Percentiles rank a stretch among this genome's conserved stretches.
phyloP scores from a whole-genome alignment of 2,797 vertebrate species.

The Nasua narica region DNA sequence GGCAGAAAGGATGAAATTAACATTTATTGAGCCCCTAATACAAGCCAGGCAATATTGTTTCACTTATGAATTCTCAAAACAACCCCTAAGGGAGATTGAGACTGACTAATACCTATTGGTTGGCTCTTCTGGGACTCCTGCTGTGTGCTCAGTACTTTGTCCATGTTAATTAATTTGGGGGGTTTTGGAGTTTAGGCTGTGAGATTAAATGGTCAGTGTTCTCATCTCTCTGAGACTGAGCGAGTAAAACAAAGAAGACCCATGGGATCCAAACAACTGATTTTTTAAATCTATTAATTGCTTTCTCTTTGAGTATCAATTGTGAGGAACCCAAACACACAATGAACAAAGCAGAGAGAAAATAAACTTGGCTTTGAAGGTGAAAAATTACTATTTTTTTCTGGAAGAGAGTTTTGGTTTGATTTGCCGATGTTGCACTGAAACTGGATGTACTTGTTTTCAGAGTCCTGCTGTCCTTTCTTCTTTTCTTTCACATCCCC shows the following conservation, averaged over 20 bases:
- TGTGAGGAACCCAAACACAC: not conserved
- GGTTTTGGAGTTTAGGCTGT: not conserved
- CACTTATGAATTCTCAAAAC: not conserved
- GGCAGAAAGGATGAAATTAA: slow-evolving; percentile 42
- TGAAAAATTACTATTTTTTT: not conserved
- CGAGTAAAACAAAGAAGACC: not conserved
- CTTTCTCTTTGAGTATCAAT: not conserved
- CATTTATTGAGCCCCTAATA: slow-evolving; percentile 48
- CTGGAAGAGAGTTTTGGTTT: not conserved
- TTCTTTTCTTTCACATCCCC: not conserved
- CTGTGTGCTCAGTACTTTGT: not conserved
- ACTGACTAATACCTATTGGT: not conserved
- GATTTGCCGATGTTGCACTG: not conserved
- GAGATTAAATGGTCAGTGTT: not conserved
- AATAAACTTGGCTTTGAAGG: not conserved
- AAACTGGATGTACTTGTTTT: not conserved
- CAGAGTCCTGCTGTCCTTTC: not conserved
- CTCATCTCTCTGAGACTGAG: not conserved
- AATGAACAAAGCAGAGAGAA: not conserved
- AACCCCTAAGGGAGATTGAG: not conserved
- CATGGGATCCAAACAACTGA: not conserved
- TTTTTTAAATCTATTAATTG: not conserved
- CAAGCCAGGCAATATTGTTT: not conserved
- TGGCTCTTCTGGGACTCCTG: not conserved
- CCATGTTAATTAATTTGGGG: not conserved